Base-by-base conservation (phyloP, 2,113 vertebrate species). In the Dolichotis patagonum region DNA sequence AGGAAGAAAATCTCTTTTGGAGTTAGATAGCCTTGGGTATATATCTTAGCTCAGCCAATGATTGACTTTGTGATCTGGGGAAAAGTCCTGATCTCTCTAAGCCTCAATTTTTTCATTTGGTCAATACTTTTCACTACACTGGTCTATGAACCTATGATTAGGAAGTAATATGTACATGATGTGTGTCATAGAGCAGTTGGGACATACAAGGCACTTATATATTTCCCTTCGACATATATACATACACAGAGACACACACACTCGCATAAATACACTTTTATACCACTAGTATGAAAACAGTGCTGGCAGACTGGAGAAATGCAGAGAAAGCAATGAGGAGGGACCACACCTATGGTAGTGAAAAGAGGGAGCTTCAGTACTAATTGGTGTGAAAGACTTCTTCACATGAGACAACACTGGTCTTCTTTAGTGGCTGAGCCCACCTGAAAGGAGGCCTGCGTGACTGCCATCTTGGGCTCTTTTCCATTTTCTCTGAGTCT, bases 1-100 rank as follows among this genome's bases (percentile, higher is more conserved):
- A 84, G 41, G 49, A 84, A 85, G 62, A 85, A 94, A 85, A 88
- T 96, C 38, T 58, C 17, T 35, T 88, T 95, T 88, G 69, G 41
- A 78, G 13, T 91, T 80, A 93, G 60, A 32, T 54, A 82, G 41
- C 77, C 41, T 84, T 89, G 35, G 62, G 22, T 86, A 30, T 4
- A 63, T 78, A 88, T 82, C 17, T 19, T 77, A 63, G 28, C 54
- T 69, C 35, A 89, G 26, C 62, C 43, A 58, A 30, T 63, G 62
- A 92, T 63, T 81, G 92, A 8, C 20, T 92, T 46, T 85, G 60
- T 85, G n/a, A 77, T 22, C 1, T 80, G 30, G 46, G 41, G 11
- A 75, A 96, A 77, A 12, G 75, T 77, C 43, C 62, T 86, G 92
- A 78, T 11, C 22, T 90, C 35, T 85, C 43, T 82, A 49, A 82